Evolutionary conservation across 1,140 invertebrate species (phyloP), one percentile per base, ranked within the genome.

Genomic region (Drosophila nebulosa): DNA sequence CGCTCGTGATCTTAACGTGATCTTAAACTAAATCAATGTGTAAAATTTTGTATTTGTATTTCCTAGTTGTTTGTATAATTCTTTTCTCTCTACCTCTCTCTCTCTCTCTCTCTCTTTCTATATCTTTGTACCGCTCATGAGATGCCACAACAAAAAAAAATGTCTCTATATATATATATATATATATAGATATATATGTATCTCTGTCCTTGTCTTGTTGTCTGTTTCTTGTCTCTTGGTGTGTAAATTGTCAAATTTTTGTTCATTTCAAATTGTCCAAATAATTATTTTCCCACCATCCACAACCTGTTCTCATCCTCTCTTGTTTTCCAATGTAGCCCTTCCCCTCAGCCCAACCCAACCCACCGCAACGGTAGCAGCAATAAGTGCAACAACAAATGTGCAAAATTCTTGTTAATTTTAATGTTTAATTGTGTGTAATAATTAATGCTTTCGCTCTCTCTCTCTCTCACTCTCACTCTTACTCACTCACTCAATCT

Each of bases 1-100:
- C 81, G 81, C 81, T 85, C 81, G 81, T 85, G 81, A 85, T 85
- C 80, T 85, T 84, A 85, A 86, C 77, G 80, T 85, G 80, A 85
- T 85, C 81, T 85, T 85, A 85, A 86, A 69, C 81, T 85, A 75
- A 86, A 85, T 85, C 68, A 79, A 81, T 86, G 81, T 86, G 78
- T 86, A 86, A 75, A 78, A 72, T 71, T 64, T 85, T 74, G 72
- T 75, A 78, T 80, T 53, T 69, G 63, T 88, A 78, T 72, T 79
- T 81, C 78, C 74, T 88, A 78, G 74, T 81, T 88, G 73, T 77
- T 73, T 70, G 52, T 81, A 64, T 69, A 64, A 61, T 69, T 63
- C 9, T 63, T 36, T 53, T 10, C 56, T 39, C 62, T 65, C 50
- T 63, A 21, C 76, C 36, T 69, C 39, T 76, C 12, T 74, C 58